These are phyloP conservation scores for Platycercus adscitus DNA, from an alignment of 2,113 vertebrate species.

Conservation along the genomic window DNA sequence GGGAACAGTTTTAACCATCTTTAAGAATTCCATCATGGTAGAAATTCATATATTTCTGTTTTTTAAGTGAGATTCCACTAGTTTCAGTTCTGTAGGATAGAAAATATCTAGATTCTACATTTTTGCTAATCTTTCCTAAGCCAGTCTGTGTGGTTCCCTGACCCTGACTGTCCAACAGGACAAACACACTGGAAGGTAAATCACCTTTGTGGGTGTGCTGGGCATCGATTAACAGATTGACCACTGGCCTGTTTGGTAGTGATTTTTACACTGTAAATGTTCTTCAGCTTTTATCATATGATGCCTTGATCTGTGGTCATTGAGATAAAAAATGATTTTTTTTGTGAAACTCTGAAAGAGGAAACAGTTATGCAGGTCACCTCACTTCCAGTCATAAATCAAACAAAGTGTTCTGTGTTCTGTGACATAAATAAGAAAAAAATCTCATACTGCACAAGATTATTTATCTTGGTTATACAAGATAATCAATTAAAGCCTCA, in stretches of 20 bases:
- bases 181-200: neutral
- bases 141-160: neutral
- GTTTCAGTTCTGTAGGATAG: neutral
- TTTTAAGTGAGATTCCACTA: neutral
- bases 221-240: neutral
- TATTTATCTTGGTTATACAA: constrained; percentile 24
- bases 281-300: neutral
- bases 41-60: neutral
- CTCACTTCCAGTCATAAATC: constrained; percentile 32
- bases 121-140: neutral
- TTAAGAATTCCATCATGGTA: neutral
- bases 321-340: neutral
- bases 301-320: neutral
- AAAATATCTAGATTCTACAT: neutral
- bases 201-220: neutral
- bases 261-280: neutral
- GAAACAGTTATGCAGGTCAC: neutral
- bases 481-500: constrained; percentile 31
- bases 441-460: neutral
- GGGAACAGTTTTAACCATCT: neutral
- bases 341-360: neutral
- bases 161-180: accelerated
- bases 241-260: neutral
- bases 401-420: neutral
- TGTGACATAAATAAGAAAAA: constrained; percentile 13